phyloP scores from a whole-genome alignment of 2,797 vertebrate genomes.

The Megalops cyprinoides region DNA sequence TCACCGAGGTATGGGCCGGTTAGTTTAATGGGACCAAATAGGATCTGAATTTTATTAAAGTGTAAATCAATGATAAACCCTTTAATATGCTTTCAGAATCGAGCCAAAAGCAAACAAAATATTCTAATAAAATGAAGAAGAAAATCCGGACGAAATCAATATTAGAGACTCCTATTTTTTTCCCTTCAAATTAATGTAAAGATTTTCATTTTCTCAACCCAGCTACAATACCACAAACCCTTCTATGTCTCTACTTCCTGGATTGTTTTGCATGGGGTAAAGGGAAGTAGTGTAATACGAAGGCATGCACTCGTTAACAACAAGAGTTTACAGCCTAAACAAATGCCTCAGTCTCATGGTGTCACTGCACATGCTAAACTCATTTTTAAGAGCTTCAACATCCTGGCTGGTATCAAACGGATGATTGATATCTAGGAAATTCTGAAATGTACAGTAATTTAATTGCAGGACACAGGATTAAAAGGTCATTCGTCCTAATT shows the following conservation, averaged over 20 bases:
- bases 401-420: conserved; percentile 35
- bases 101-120: conserved; percentile 21
- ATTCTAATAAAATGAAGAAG: conserved; percentile 28
- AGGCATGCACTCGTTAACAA: not conserved
- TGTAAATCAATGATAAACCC: conserved; percentile 51
- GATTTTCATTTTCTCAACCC: conserved; percentile 19
- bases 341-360: not conserved
- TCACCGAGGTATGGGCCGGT: conserved; percentile 14
- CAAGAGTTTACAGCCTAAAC: conserved; percentile 7
- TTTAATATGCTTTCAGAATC: conserved; percentile 34
- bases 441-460: conserved; percentile 49
- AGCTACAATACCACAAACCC: not conserved
- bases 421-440: conserved; percentile 51
- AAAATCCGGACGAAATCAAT: conserved; percentile 31
- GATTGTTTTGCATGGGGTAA: not conserved
- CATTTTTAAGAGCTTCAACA: conserved; percentile 32
- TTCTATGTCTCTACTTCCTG: not conserved
- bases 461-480: conserved; percentile 54
- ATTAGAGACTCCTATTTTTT: conserved; percentile 18
- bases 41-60: conserved; percentile 46
- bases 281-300: not conserved
- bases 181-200: conserved; percentile 2
- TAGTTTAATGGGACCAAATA: conserved; percentile 29
- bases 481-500: conserved; percentile 50
- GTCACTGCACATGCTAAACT: conserved; percentile 28